phyloP scores from a whole-genome alignment of 2,888 invertebrate genomes.

The Drymonia ruficornis region DNA sequence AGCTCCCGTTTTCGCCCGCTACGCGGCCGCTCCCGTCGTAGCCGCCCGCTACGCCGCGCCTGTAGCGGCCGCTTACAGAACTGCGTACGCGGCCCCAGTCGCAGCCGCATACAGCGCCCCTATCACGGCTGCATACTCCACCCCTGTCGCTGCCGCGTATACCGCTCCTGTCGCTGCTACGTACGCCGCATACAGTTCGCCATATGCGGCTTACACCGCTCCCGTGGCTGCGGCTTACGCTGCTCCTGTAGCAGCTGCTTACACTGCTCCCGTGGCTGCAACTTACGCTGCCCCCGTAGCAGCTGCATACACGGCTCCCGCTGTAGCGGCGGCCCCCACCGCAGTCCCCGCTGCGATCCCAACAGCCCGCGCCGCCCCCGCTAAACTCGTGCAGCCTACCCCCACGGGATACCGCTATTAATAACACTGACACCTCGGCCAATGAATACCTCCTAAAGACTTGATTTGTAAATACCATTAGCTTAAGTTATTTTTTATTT shows the following conservation, averaged over 20 bases:
- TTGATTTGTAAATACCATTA: constrained; percentile 67
- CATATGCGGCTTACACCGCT: constrained; percentile 21
- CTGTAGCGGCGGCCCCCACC: no score
- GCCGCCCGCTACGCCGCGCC: constrained; percentile 27
- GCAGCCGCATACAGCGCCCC: constrained; percentile 28
- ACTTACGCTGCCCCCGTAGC: constrained; percentile 46
- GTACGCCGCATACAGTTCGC: constrained; percentile 24
- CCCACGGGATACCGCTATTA: constrained; percentile 74
- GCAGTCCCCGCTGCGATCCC: no score
- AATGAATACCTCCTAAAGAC: constrained; percentile 61
- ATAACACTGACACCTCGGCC: constrained; percentile 53
- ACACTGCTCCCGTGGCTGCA: constrained; percentile 27
- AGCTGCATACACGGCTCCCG: constrained; percentile 86
- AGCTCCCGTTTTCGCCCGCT: constrained; percentile 16
- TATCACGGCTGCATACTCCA: constrained; percentile 18
- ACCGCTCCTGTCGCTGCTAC: constrained; percentile 15
- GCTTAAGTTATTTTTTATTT: constrained; percentile 50
- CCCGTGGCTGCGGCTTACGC: constrained; percentile 12
- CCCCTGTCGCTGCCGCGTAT: constrained; percentile 25
- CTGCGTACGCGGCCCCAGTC: constrained; percentile 22
- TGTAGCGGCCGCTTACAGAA: constrained; percentile 15
- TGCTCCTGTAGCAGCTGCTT: constrained; percentile 29
- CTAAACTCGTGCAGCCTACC: no score
- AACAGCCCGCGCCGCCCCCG: no score
- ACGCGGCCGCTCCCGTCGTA: constrained; percentile 28